Percentiles rank a stretch among this genome's conserved stretches.
Conservation (phyloP, 1,140 invertebrate species). For the Caenorhabditis remanei region DNA sequence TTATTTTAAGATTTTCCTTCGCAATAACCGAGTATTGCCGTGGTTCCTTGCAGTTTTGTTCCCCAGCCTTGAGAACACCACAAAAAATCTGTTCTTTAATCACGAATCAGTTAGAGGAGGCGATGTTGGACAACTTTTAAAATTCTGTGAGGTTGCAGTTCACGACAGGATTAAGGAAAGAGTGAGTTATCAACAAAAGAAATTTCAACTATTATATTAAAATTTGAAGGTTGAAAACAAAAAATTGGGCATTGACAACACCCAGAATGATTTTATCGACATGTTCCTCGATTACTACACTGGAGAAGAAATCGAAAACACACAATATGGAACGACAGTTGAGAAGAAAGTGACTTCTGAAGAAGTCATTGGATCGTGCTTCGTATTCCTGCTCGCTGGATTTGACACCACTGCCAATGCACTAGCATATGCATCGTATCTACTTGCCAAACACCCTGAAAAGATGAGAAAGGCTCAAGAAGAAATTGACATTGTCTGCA, state of each 20-base stretch:
- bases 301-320: constrained; percentile 27
- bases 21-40: background rate
- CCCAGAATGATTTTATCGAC: constrained; percentile 38
- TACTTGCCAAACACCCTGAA: constrained; percentile 78
- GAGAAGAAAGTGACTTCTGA: constrained; percentile 39
- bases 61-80: background rate
- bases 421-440: constrained; percentile 78
- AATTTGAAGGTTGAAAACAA: background rate
- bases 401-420: constrained; percentile 78
- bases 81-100: constrained; percentile 2
- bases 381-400: constrained; percentile 79
- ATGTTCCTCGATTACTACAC: constrained; percentile 36
- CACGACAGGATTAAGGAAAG: constrained; percentile 19
- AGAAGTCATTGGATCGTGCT: constrained; percentile 34
- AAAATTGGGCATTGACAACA: constrained; percentile 8
- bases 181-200: background rate
- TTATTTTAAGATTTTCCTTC: background rate
- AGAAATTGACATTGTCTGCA: constrained; percentile 73
- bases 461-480: constrained; percentile 77
- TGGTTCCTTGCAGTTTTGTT: constrained; percentile 31
- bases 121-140: background rate
- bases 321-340: background rate
- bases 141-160: background rate
- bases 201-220: background rate
- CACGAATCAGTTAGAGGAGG: background rate